phyloP scores from a whole-genome alignment of 2,113 vertebrate genomes.

The Osmerus eperlanus region DNA sequence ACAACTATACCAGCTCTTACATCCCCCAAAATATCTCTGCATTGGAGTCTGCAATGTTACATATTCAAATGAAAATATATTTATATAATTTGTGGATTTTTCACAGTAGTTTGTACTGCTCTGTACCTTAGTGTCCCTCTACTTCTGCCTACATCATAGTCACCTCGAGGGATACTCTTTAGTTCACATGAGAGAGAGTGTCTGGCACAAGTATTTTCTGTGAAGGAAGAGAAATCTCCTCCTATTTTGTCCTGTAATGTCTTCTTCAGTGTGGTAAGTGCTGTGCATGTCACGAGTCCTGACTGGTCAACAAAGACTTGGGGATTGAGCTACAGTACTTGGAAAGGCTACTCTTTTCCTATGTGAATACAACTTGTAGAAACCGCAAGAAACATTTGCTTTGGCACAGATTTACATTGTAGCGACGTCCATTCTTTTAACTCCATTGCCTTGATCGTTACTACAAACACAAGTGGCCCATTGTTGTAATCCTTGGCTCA shows the following conservation, averaged over 20 bases:
- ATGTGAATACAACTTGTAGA: conserved; percentile 75
- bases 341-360: conserved; percentile 68
- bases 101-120: conserved; percentile 75
- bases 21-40: conserved; percentile 71
- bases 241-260: conserved; percentile 53
- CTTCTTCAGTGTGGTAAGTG: conserved; percentile 58
- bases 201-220: conserved; percentile 47
- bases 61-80: conserved; percentile 79
- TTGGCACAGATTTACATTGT: conserved; percentile 78
- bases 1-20: conserved; percentile 66
- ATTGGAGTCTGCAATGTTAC: conserved; percentile 70
- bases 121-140: conserved; percentile 70
- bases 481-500: conserved; percentile 71
- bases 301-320: conserved; percentile 63
- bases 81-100: conserved; percentile 75
- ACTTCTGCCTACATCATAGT: conserved; percentile 65
- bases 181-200: conserved; percentile 65
- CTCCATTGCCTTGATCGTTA: conserved; percentile 64
- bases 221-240: conserved; percentile 64
- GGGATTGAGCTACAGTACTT: conserved; percentile 63
- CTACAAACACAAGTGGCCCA: conserved; percentile 69
- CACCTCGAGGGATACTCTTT: conserved; percentile 63
- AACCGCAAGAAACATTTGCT: conserved; percentile 79
- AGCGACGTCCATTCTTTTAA: conserved; percentile 68
- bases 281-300: conserved; percentile 63